Base-by-base conservation (phyloP, 2,797 vertebrate genomes). In the Rousettus madagascariensis region DNA sequence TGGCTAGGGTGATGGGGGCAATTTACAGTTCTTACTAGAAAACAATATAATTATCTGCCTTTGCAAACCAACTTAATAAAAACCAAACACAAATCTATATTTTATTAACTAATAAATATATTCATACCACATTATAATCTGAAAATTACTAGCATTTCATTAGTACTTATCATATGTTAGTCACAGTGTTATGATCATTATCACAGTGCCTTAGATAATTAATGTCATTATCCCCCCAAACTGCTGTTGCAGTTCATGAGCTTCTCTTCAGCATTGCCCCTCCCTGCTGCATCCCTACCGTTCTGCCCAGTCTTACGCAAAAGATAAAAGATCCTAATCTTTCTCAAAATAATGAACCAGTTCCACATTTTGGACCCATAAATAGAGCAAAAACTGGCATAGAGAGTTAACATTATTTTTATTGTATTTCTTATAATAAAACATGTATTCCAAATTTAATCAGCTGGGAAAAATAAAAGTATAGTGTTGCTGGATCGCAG, bases 31-130 rank as follows among this genome's bases (percentile, higher is more conserved):
- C 75, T 95, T 41, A 46, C 20, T 80, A 63, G 61, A 63, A 87
- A 90, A 41, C 28, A 53, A 55, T 82, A 59, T 5, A 69, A 61
- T 36, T n/a, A 49, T 79, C 33, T 79, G n/a, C 33, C 51, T 51
- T 80, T 92, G 65, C 46, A 74, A 86, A n/a, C 24, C 33, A 92
- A 13, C 53, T 51, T 93, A 41, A 91, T 83, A 71, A 89, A 91
- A 93, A 53, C 53, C 17, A 79, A 92, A 68, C 8, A 24, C 22
- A 61, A 53, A 8, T 30, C 24, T 92, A 2, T 71, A 61, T 55
- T 75, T 82, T 3, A 85, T 68, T 94, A 68, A 91, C 74, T 68
- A 49, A 16, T 87, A 95, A 80, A 66, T 66, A 22, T 30, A 59
- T 69, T 69, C 51, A 90, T 26, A 77, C 12, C 53, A 38, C 17